A percentile compares a stretch with the other conserved stretches of the same genome.
These are phyloP conservation scores for Metopolophium dirhodum DNA, from an alignment of 1,140 invertebrate species.

Conservation along the genomic window DNA sequence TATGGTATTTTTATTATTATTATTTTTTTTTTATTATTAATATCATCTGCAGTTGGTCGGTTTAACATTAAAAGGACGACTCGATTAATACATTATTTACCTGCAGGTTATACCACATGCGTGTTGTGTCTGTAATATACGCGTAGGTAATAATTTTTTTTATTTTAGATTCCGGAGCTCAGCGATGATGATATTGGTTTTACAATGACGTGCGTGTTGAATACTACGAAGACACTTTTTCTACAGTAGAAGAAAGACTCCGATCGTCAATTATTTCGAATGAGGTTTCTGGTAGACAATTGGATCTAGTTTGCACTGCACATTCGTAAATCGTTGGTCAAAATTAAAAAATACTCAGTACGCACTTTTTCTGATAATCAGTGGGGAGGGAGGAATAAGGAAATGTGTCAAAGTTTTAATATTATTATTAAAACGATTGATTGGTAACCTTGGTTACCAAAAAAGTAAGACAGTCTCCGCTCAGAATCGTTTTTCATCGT, in stretches of 20 bases:
- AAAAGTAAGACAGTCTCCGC: not conserved
- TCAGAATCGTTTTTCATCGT: not conserved
- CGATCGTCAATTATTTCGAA: not conserved
- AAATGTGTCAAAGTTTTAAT: not conserved
- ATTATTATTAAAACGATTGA: not conserved
- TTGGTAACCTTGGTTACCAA: not conserved
- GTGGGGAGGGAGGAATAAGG: not conserved
- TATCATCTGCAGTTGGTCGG: not conserved
- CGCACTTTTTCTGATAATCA: not conserved
- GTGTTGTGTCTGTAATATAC: not conserved
- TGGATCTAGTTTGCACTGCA: not conserved
- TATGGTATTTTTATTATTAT: slow-evolving; percentile 15
- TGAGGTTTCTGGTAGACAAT: not conserved
- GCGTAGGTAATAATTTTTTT: not conserved
- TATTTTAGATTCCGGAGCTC: not conserved
- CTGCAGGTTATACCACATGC: not conserved
- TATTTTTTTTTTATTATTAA: too few species aligned
- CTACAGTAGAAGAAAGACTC: not conserved
- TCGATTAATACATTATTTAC: not conserved
- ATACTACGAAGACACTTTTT: not conserved
- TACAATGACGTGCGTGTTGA: not conserved
- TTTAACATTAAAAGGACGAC: not conserved
- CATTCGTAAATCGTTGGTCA: not conserved
- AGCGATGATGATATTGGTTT: not conserved
- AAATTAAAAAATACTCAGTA: not conserved